Evolutionary conservation across 2,888 invertebrate genomes (phyloP), one percentile per base, ranked within the genome.

Genomic region (Andrena praecox): DNA sequence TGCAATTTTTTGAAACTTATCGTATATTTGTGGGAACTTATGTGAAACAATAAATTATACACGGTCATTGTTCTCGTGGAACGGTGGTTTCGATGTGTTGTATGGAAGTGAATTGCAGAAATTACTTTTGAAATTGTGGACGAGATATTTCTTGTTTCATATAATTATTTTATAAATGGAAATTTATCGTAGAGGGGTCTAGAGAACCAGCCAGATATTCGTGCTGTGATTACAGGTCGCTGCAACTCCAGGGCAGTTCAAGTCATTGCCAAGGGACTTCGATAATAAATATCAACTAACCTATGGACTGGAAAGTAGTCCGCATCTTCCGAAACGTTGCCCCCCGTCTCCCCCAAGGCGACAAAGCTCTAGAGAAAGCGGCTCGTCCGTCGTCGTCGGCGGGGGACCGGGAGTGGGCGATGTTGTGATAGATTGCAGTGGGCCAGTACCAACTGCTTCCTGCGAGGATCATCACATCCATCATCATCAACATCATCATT

Each of bases 311-410:
- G 94, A 94, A 63, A 93, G 96, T 89, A 97, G 97, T 94, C 97
- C 97, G 3, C 95, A 97, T 94, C 95, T 96, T 89, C 96, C 96
- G 59, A 96, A 97, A 90, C 97, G 97, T 91, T 96, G 97, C 69
- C 97, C 97, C 0, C 97, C 97, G 0, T 97, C 97, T 82, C 97
- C 97, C 0, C 97, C 97, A 0, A 96, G 97, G 87, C 95, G 97
- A 2, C 97, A 97, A 90, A 96, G 93, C 80, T 94, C 94, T 4
- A 90, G 93, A 75, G 92, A 93, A 48, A 86, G 91, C 50, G 76
- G 63, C 31, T 85, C 88, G 29, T 77, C 85, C 35, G 82, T 88
- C 42, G 89, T 90, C 12, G 66, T 67, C 63, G 88, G 90, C 67
- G 89, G 88, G 56, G 91, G 89, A 42, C 64, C 88, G 7, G 85